Evolutionary conservation across 2,888 invertebrate genomes (phyloP).

Genomic region (Scrobipalpa atriplicella): DNA sequence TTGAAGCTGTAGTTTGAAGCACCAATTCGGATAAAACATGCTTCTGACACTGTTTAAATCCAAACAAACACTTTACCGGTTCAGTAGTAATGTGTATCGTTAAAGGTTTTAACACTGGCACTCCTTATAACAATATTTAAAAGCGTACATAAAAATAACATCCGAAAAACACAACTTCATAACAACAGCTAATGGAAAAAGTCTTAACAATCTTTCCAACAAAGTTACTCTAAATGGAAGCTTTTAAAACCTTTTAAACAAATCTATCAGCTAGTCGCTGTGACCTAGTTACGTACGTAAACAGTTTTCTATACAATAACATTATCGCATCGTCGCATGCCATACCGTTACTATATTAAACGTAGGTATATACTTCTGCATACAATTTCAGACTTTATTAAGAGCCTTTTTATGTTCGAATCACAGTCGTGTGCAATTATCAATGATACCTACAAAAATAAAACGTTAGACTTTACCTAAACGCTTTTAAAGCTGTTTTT

Average conservation of each 20-base stretch:
- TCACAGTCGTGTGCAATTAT: not conserved
- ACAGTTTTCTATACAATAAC: conserved; percentile 18
- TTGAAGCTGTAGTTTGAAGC: no score
- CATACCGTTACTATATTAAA: conserved; percentile 1
- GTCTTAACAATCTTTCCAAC: not conserved
- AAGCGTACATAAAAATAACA: conserved; percentile 2
- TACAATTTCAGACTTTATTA: conserved; percentile 7
- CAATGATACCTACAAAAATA: not conserved
- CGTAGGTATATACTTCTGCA: not conserved
- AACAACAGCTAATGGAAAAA: conserved; percentile 8
- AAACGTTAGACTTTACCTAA: not conserved
- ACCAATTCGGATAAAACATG: no score
- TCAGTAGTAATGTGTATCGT: not conserved
- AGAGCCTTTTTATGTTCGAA: not conserved
- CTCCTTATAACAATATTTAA: not conserved
- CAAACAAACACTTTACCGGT: not conserved
- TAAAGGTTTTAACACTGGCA: not conserved
- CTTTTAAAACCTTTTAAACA: conserved; percentile 15
- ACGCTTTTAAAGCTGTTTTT: not conserved
- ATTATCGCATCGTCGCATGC: conserved; percentile 11
- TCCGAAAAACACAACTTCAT: not conserved
- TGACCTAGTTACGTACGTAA: conserved; percentile 8
- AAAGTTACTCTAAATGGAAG: conserved; percentile 9
- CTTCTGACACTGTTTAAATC: not conserved
- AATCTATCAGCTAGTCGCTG: conserved; percentile 4